Conservation (phyloP, 2,888 invertebrate genomes). For the Apocheima hispidaria region DNA sequence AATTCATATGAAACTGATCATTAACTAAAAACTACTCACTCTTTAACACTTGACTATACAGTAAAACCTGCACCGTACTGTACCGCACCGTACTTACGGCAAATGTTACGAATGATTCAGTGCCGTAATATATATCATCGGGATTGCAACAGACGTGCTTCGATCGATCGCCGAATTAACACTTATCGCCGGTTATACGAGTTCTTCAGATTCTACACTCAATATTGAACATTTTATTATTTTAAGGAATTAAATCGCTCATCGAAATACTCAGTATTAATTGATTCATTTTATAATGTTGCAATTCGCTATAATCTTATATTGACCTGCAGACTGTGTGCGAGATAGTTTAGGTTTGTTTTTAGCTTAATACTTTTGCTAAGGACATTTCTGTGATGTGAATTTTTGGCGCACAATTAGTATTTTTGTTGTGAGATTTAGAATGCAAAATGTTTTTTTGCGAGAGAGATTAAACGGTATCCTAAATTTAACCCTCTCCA, state of each 20-base stretch:
- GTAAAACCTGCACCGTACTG: slow-evolving; percentile 2
- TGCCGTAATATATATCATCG: slow-evolving; percentile 15
- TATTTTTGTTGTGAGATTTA: not conserved
- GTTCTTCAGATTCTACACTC: slow-evolving; percentile 11
- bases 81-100: slow-evolving; percentile 1
- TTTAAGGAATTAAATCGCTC: not conserved
- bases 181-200: slow-evolving; percentile 3
- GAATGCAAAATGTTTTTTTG: not conserved
- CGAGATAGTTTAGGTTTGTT: too few species aligned
- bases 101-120: slow-evolving; percentile 21
- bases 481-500: not conserved
- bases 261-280: not conserved
- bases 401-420: not conserved
- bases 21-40: not conserved
- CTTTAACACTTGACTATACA: not conserved
- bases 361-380: too few species aligned
- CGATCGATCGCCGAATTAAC: slow-evolving; percentile 23
- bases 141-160: slow-evolving; percentile 19
- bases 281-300: too few species aligned
- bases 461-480: not conserved
- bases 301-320: too few species aligned
- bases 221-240: slow-evolving; percentile 11
- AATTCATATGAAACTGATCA: not conserved
- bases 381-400: too few species aligned
- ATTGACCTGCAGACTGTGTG: too few species aligned